Conservation (phyloP, 2,797 vertebrate species). For the Cirrhinus molitorella region DNA sequence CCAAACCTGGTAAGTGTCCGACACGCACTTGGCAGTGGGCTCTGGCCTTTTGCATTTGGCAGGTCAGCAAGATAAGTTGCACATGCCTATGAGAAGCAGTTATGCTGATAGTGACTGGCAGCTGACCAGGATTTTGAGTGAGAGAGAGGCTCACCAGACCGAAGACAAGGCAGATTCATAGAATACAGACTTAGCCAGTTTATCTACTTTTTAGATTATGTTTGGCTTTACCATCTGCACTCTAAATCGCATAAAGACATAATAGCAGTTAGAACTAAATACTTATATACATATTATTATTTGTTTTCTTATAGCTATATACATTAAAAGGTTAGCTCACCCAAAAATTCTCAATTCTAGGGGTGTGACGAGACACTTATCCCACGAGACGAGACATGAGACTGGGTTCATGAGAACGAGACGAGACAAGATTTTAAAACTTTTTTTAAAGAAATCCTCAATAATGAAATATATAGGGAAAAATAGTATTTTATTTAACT, state of each 20-base stretch:
- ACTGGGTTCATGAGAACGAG: too few relatives aligned
- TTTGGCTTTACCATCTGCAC: not conserved
- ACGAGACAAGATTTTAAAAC: too few relatives aligned
- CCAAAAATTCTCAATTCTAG: too few relatives aligned
- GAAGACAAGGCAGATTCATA: not conserved
- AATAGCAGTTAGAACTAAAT: not conserved
- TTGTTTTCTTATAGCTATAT: not conserved
- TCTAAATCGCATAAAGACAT: not conserved
- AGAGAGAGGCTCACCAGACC: slow-evolving; percentile 15
- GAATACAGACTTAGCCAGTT: not conserved
- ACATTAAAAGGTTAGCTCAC: too few relatives aligned
- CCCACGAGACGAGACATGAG: too few relatives aligned
- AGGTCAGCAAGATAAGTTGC: slow-evolving; percentile 3
- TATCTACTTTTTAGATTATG: not conserved
- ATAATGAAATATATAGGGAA: too few relatives aligned
- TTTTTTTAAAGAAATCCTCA: too few relatives aligned
- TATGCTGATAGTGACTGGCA: slow-evolving; percentile 2
- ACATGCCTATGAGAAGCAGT: slow-evolving; percentile 25
- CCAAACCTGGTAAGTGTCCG: slow-evolving; percentile 3
- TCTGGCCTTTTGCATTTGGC: slow-evolving; percentile 17
- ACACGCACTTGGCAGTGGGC: not conserved
- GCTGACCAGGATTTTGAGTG: not conserved
- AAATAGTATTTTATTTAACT: too few relatives aligned
- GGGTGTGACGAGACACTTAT: too few relatives aligned
- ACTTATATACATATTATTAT: not conserved